Evolutionary conservation across 2,888 invertebrate genomes (phyloP), one percentile per base, ranked within the genome.

Genomic region (Gisinianus flammeolus): DNA sequence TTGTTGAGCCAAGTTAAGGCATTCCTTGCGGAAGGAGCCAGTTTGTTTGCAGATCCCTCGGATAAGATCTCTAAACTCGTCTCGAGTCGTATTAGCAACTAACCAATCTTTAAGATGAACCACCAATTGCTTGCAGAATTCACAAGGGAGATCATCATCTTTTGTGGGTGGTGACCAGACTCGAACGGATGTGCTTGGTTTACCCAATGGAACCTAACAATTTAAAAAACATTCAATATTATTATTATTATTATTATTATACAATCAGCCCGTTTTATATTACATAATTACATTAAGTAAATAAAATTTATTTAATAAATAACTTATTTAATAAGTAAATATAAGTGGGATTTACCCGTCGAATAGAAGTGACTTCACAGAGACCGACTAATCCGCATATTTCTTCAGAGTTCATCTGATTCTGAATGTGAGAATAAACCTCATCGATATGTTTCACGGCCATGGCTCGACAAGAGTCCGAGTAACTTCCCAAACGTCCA

Each of bases 61-160:
- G 19, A 94, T 86, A 0, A 95, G 92, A 85, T 90, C 89, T 87
- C 93, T 90, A 88, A 96, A 96, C 88, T 96, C 94, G 0, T 88
- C 85, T 87, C 93, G 93, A 0, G 96, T 95, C 0, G 95, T 94
- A 86, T 96, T 95, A 24, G 95, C 92, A 33, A 94, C 89, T 30
- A 96, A 87, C 6, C 94, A 89, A 86, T 95, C 93, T 80, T 92
- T 91, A 83, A 95, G 88, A 87, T 96, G 95, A 28, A 88, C 88
- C 0, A 95, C 92, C 71, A 96, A 87, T 86, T 94, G 93, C 85
- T 94, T 91, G 87, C 96, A 96, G 77, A 96, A 89, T 85, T 95
- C 93, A 86, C 96, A 96, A 0, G 94, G 85, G 52, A 85, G 77
- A 24, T 86, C 85, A 66, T 83, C 85, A n/a, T 83, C 82, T 92